Evolutionary conservation across 2,797 vertebrate species (phyloP).

Genomic region (Nannoperca obscura): DNA sequence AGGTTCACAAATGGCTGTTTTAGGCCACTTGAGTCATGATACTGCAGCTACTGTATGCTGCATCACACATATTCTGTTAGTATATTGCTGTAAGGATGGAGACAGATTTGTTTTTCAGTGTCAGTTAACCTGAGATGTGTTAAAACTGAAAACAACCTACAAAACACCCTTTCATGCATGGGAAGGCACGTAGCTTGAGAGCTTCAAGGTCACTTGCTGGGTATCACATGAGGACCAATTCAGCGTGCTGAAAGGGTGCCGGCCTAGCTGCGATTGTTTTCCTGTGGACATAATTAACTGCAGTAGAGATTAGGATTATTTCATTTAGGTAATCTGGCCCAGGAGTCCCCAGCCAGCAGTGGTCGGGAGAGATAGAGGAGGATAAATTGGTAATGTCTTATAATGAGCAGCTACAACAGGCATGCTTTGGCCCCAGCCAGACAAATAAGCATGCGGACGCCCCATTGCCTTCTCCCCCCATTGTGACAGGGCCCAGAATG

Average conservation of each 20-base stretch:
- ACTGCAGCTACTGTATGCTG: background rate
- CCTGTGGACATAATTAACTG: constrained; percentile 74
- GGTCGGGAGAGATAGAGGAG: constrained; percentile 66
- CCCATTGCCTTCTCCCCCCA: constrained; percentile 67
- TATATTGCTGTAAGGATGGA: background rate
- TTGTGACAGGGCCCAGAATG: constrained; percentile 72
- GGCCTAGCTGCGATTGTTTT: constrained; percentile 65
- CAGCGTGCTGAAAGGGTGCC: constrained; percentile 44
- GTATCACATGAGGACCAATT: constrained; percentile 45
- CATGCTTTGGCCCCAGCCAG: constrained; percentile 64
- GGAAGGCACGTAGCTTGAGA: background rate
- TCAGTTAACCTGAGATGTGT: constrained; percentile 1
- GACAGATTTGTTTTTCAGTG: background rate
- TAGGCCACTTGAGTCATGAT: background rate
- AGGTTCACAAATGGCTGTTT: constrained; percentile 21
- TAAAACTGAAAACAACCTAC: constrained; percentile 17
- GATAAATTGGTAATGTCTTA: constrained; percentile 74
- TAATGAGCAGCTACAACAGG: constrained; percentile 71
- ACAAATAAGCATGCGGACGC: constrained; percentile 74
- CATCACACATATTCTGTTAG: background rate
- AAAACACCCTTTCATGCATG: constrained; percentile 5
- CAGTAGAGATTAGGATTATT: constrained; percentile 79
- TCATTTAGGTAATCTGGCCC: constrained; percentile 78
- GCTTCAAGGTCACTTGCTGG: constrained; percentile 70
- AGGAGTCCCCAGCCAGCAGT: constrained; percentile 67